Base-by-base conservation (phyloP, 2,888 invertebrate genomes). In the Operophtera brumata region DNA sequence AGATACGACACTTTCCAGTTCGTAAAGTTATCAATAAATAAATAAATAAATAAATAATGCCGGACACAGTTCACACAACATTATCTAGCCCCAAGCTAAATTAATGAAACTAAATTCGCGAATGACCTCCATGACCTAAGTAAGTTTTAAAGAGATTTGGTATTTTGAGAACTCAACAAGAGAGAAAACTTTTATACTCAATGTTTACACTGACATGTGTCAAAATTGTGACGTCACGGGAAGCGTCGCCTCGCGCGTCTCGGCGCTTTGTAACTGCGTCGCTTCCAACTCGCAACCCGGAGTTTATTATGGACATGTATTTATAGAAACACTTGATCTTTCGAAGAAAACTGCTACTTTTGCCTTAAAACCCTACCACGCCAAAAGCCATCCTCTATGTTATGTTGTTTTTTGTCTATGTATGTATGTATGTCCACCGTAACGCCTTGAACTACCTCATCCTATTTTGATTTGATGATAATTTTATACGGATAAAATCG, bases 231-330 rank as follows among this genome's bases (percentile, higher is more conserved):
- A 54, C 65, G 67, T 64, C 61, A 57, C 59, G 48, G 50, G 56
- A 46, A 49, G 46, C 61, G 64, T 67, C 57, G 51, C 56, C 61
- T 60, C 64, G 72, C 73, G 70, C 74, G 70, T 71, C 80, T 78
- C 77, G 77, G 73, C 78, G 79, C 79, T 71, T 68, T 62, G 67
- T 57, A 64, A 86, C 86, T 87, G 84, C 78, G 75, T 68, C 59
- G 56, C 67, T 65, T 74, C 71, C 62, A 66, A 63, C 56, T 56
- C 54, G 14, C 28, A 39, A 42, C 42, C 54, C 52, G 36, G 39
- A 55, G 72, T 67, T 70, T 67, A 70, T 78, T 81, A 81, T 79
- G 78, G 74, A 64, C 76, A 72, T 66, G 73, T 85, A 86, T 84
- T 84, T 82, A 80, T 85, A 84, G 83, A 82, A 66, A 67, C 65